A percentile compares a stretch with the other conserved stretches of the same genome.
These are phyloP conservation scores for Sternarchorhynchus goeldii DNA, from an alignment of 2,797 vertebrate species.

Conservation along the genomic window DNA sequence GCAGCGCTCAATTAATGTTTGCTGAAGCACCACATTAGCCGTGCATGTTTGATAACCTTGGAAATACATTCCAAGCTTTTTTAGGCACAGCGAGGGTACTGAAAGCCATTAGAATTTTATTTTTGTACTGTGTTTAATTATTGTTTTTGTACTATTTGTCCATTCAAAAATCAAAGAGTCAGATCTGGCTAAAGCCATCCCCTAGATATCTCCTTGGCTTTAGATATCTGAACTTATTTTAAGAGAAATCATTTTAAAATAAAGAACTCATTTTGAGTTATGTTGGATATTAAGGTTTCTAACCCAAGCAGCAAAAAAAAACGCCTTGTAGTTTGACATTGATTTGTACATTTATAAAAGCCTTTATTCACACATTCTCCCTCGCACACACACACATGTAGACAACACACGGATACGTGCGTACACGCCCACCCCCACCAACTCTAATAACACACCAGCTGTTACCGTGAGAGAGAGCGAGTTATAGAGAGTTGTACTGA, in stretches of 20 bases:
- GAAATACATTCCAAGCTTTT: slow-evolving; percentile 38
- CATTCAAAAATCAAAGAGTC: slow-evolving; percentile 11
- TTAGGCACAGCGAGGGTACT: slow-evolving; percentile 20
- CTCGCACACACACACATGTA: background rate
- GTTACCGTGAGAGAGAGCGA: slow-evolving; percentile 31
- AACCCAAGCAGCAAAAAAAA: no score
- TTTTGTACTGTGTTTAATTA: slow-evolving; percentile 7
- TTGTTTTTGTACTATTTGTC: slow-evolving; percentile 21
- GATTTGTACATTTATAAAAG: background rate
- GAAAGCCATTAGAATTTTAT: slow-evolving; percentile 29
- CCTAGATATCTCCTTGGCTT: slow-evolving; percentile 3
- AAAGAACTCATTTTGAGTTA: no score
- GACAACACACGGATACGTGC: background rate
- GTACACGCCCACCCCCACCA: background rate
- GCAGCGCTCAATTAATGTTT: slow-evolving; percentile 25
- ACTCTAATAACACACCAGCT: background rate
- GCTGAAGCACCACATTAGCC: slow-evolving; percentile 31
- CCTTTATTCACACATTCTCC: background rate
- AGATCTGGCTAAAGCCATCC: background rate
- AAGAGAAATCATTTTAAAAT: background rate
- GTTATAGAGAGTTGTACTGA: slow-evolving; percentile 6
- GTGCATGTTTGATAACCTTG: slow-evolving; percentile 45
- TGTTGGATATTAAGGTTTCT: no score
- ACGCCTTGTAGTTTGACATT: background rate
- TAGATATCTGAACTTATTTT: background rate